Conservation (phyloP, 2,888 invertebrate species). For the Proisotoma minuta region DNA sequence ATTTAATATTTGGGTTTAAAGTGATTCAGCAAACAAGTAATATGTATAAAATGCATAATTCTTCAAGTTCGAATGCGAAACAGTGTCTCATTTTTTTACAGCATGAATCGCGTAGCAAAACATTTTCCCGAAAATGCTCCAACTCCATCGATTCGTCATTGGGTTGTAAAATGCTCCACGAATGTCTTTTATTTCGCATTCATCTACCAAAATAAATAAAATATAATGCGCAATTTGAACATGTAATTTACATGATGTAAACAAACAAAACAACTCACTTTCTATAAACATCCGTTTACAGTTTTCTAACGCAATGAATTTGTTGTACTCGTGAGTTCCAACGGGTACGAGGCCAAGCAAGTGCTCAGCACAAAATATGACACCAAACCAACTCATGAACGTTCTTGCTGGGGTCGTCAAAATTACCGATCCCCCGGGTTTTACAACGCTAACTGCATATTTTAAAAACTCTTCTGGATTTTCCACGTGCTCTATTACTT, state of each 20-base stretch:
- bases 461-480: conserved; percentile 65
- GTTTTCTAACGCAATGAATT: conserved; percentile 56
- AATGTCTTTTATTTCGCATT: not conserved
- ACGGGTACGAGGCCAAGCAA: conserved; percentile 66
- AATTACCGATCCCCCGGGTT: conserved; percentile 55
- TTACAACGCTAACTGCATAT: not conserved
- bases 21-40: no score
- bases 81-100: not conserved
- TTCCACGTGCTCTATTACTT: conserved; percentile 82
- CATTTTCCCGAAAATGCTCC: not conserved
- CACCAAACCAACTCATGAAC: conserved; percentile 61
- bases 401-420: conserved; percentile 60
- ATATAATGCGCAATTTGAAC: no score
- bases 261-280: not conserved
- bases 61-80: no score
- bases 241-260: no score
- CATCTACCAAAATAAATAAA: not conserved
- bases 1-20: no score
- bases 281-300: not conserved
- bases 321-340: conserved; percentile 87
- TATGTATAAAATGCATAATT: no score
- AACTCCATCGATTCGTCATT: not conserved
- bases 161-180: not conserved
- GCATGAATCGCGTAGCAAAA: not conserved
- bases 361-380: conserved; percentile 72